Evolutionary conservation across 2,888 invertebrate species (phyloP).

Genomic region (Drosophila diplacantha): DNA sequence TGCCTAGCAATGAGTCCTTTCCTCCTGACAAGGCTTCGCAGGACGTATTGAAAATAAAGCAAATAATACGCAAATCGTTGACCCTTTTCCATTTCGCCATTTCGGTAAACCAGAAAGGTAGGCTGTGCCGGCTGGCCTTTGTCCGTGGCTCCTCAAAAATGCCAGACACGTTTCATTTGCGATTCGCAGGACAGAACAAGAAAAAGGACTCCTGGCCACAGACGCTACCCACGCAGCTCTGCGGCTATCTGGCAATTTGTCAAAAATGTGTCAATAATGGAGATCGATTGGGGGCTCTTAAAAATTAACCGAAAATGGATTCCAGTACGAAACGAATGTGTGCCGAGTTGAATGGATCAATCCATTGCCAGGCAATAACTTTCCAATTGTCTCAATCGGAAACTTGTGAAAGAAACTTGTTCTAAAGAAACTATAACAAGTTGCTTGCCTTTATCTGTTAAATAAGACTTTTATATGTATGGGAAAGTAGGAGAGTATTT

Average conservation of each 20-base stretch:
- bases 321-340: slow-evolving; percentile 34
- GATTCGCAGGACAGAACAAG: slow-evolving; percentile 34
- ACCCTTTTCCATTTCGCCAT: slow-evolving; percentile 52
- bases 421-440: slow-evolving; percentile 15
- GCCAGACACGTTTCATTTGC: slow-evolving; percentile 58
- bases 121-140: slow-evolving; percentile 46
- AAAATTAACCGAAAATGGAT: slow-evolving; percentile 55
- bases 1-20: slow-evolving; percentile 44
- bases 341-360: slow-evolving; percentile 14
- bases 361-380: slow-evolving; percentile 21
- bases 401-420: slow-evolving; percentile 11
- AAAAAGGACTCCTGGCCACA: slow-evolving; percentile 47
- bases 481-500: not conserved
- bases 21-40: slow-evolving; percentile 60
- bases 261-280: slow-evolving; percentile 73
- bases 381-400: slow-evolving; percentile 22
- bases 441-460: slow-evolving; percentile 6
- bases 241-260: slow-evolving; percentile 63
- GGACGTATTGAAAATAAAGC: slow-evolving; percentile 63
- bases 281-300: slow-evolving; percentile 61
- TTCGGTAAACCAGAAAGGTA: slow-evolving; percentile 52
- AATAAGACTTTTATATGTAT: slow-evolving; percentile 9
- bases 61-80: slow-evolving; percentile 59
- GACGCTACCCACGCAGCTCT: slow-evolving; percentile 41
- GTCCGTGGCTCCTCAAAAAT: slow-evolving; percentile 38